Base-by-base conservation (phyloP, 2,888 invertebrate species). In the Idaea straminata region DNA sequence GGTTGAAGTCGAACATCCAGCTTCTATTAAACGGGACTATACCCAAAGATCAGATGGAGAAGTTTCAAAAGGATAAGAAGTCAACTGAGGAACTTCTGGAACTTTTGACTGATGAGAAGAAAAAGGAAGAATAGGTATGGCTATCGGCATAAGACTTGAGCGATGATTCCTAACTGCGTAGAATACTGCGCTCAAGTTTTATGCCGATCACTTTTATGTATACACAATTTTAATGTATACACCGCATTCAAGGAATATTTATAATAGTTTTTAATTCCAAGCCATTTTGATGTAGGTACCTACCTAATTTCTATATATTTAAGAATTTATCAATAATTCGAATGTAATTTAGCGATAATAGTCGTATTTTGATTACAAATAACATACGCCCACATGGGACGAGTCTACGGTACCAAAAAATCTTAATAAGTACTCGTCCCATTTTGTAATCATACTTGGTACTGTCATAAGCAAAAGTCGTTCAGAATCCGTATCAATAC, bases 1-100 rank as follows among this genome's bases (percentile, higher is more conserved):
- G 95, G 25, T 93, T 98, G 25, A 95, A 95, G 74, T 91, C 92
- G 59, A 98, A 98, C 85, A 95, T 97, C 34, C 95, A 96, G 78
- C 95, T 96, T 77, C 94, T 97, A 73, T 90, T 97, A 6, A 95
- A 96, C 66, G 96, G 96, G 94, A 97, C 97, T 15, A 96, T 97
- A 62, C 97, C 97, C 0, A 94, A 95, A 73, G 93, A 95, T 59
- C 95, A 96, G 76, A 96, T 97, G 97, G 94, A 95, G 35, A 95
- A 94, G 75, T 97, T 97, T 77, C 94, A 94, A 71, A 94, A 93
- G 68, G 95, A 97, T 80, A 95, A 96, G 70, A 95, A 96, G 75
- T 95, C 95, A 0, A 96, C 95, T 0, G 97, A 97, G 81, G 96
- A 96, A 77, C 93, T 97, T 68, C 88, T 98, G 68, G 97, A 97